phyloP scores from a whole-genome alignment of 2,113 vertebrate genomes.

The Vulpes vulpes region DNA sequence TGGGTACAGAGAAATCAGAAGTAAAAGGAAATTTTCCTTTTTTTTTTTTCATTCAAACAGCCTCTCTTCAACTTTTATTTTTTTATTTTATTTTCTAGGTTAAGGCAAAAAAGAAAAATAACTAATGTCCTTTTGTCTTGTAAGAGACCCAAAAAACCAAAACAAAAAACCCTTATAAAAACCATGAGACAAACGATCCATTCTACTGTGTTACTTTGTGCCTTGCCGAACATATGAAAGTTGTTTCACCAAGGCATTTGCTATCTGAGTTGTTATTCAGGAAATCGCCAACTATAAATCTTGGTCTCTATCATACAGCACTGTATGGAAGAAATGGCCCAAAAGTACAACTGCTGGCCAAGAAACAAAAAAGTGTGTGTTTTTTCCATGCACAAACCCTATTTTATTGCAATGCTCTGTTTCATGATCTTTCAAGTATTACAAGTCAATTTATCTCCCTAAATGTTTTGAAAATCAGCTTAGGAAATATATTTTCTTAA shows the following conservation, averaged over 20 bases:
- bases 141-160: neutral
- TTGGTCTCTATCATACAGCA: conserved; percentile 39
- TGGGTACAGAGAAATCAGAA: neutral
- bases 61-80: neutral
- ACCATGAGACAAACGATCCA: neutral
- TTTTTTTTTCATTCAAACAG: neutral
- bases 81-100: neutral
- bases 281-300: conserved; percentile 73
- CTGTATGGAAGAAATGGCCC: conserved; percentile 40
- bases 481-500: neutral
- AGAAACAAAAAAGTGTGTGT: conserved; percentile 29
- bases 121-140: conserved; percentile 33
- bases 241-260: conserved; percentile 28
- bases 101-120: neutral
- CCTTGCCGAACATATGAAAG: conserved; percentile 18
- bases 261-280: conserved; percentile 60
- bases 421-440: conserved; percentile 26
- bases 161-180: neutral
- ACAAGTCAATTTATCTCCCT: conserved; percentile 2
- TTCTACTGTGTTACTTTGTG: neutral
- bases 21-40: neutral
- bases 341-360: conserved; percentile 10
- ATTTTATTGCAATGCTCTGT: neutral
- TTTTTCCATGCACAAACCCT: neutral
- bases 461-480: conserved; percentile 20